Evolutionary conservation across 2,113 vertebrate genomes (phyloP).

Genomic region (Percina caprodes): DNA sequence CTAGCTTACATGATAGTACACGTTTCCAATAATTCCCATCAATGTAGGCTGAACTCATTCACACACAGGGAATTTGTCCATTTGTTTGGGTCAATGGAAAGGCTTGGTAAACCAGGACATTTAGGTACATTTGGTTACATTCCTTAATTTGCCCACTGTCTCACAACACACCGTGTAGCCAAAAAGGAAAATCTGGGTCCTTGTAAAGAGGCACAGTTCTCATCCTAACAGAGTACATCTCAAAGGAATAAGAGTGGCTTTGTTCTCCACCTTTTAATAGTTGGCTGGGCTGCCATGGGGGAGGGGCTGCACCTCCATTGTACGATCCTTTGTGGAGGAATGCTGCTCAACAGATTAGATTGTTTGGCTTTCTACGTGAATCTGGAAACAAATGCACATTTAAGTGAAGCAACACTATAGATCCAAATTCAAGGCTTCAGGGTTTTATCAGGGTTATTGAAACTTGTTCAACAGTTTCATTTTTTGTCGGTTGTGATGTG

Average conservation of each 20-base stretch:
- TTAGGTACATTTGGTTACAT: neutral
- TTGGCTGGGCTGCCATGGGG: conserved; percentile 54
- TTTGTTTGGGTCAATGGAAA: conserved; percentile 3
- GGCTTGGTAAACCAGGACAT: neutral
- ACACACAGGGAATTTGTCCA: conserved; percentile 2
- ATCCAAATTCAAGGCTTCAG: neutral
- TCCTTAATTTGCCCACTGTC: neutral
- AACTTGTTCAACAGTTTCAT: conserved; percentile 42
- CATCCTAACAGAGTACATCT: conserved; percentile 41
- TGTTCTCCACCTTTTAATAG: conserved; percentile 70
- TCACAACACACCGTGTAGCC: conserved; percentile 15
- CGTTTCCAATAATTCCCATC: conserved; percentile 32
- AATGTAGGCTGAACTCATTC: conserved; percentile 29
- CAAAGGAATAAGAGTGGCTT: conserved; percentile 71
- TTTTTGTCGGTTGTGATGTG: neutral
- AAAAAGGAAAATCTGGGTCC: conserved; percentile 17
- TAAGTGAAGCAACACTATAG: neutral
- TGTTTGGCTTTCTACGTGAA: conserved; percentile 36
- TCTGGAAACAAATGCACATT: conserved; percentile 4
- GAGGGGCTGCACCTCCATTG: conserved; percentile 58
- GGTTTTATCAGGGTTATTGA: neutral
- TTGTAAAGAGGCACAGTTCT: conserved; percentile 27
- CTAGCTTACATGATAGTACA: no score
- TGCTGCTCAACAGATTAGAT: conserved; percentile 50
- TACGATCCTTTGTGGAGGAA: conserved; percentile 68